Base-by-base conservation (phyloP, 1,140 invertebrate species). In the Antheraea mylitta region DNA sequence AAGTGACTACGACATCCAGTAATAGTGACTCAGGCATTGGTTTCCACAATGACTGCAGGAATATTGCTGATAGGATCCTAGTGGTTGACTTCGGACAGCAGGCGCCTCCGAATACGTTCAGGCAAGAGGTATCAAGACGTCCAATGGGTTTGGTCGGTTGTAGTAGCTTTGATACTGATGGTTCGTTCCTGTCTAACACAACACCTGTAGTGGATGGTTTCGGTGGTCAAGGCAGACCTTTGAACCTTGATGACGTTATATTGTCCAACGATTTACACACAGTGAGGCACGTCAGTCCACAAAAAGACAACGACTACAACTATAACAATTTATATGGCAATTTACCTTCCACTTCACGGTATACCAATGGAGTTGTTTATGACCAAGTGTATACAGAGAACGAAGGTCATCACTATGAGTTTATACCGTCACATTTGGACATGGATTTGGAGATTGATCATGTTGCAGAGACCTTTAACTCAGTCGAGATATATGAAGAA, bases 11-110 rank as follows among this genome's bases (percentile, higher is more conserved):
- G 18, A 97, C 96, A 62, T 98, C 97, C 0, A 98, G 97, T 73
- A 99, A 99, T 84, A 98, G 97, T 76, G 98, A 99, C 89, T 99
- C 98, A 18, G 98, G 98, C 0, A 98, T 99, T 67, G 98, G 98
- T 0, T 98, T 98, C 80, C 95, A 96, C 73, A 97, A 98, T 80
- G 97, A 99, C 72, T 96, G 95, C 81, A 94, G 95, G 53, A 96
- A 96, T 80, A 95, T 97, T 68, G 96, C 95, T 0, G 96, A 98
- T 90, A 92, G 96, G 64, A 97, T 98, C 74, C 93, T 96, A 60
- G 94, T 97, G 0, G 96, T 97, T 0, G 97, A 98, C 82, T 96
- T 97, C 81, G 95, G 95, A 4, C 86, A 87, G 53, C 83, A 90
- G 67, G 81, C 88, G 71, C 93, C 85, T 18, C 89, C 83, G 0